Conservation (phyloP, 1,140 invertebrate genomes). For the Drosophila seguyi region DNA sequence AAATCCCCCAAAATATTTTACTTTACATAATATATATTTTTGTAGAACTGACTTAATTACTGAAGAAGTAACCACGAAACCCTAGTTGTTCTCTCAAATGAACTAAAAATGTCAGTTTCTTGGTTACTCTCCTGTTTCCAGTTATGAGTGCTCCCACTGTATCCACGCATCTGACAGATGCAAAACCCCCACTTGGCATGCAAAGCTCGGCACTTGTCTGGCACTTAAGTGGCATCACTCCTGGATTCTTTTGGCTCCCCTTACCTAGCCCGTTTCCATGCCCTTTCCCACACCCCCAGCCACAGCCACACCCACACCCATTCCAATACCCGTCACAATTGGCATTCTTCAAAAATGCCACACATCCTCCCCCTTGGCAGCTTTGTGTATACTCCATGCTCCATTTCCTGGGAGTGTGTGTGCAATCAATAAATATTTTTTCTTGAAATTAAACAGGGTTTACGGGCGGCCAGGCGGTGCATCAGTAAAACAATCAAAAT, state of each 20-base stretch:
- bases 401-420: constrained; percentile 29
- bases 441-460: constrained; percentile 56
- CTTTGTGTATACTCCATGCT: constrained; percentile 7
- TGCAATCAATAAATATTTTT: constrained; percentile 73
- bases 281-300: neutral
- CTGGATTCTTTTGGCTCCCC: constrained; percentile 13
- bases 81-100: neutral
- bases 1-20: neutral
- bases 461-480: constrained; percentile 2
- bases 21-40: neutral
- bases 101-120: neutral
- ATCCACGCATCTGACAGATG: constrained; percentile 40
- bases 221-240: constrained; percentile 38
- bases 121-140: neutral
- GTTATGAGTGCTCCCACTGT: constrained; percentile 13
- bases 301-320: neutral
- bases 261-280: neutral
- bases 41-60: too few relatives aligned
- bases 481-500: constrained; percentile 51
- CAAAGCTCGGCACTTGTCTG: constrained; percentile 54
- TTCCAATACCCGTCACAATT: constrained; percentile 24
- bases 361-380: constrained; percentile 21
- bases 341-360: constrained; percentile 52
- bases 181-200: constrained; percentile 40
- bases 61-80: neutral